These are phyloP conservation scores for Hoplodrina ambigua DNA, from an alignment of 2,888 invertebrate genomes.

Conservation along the genomic window DNA sequence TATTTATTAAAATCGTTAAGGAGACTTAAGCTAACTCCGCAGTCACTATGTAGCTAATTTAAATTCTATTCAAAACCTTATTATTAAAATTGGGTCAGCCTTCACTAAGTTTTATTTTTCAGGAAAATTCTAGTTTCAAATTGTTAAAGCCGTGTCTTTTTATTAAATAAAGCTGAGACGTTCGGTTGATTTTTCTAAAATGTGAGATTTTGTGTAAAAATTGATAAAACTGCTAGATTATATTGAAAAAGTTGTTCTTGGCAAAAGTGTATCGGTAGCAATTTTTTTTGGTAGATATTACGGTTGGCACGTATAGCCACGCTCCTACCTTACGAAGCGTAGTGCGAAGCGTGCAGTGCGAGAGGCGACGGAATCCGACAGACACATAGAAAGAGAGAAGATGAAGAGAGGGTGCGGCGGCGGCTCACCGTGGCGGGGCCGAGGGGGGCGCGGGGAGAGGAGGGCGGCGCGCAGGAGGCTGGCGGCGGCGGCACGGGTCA, in stretches of 20 bases:
- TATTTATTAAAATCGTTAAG: conserved; percentile 60
- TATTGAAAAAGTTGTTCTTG: conserved; percentile 26
- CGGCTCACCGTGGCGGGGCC: conserved; percentile 89
- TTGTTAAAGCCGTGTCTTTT: conserved; percentile 58
- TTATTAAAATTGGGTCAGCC: conserved; percentile 68
- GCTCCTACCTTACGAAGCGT: conserved; percentile 89
- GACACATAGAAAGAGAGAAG: conserved; percentile 85
- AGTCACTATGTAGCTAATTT: conserved; percentile 65
- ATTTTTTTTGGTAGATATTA: conserved; percentile 35
- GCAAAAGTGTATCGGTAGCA: conserved; percentile 47
- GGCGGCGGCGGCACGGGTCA: conserved; percentile 89
- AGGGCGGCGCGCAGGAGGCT: conserved; percentile 89
- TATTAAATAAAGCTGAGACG: conserved; percentile 53
- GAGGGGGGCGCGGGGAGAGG: conserved; percentile 89
- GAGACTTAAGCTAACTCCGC: conserved; percentile 62
- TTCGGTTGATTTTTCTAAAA: conserved; percentile 47
- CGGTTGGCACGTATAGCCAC: conserved; percentile 66
- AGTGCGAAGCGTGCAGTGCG: conserved; percentile 89
- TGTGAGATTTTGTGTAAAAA: conserved; percentile 51
- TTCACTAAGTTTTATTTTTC: conserved; percentile 60
- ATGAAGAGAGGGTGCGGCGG: conserved; percentile 85
- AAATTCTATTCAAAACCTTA: conserved; percentile 64
- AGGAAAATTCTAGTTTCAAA: conserved; percentile 57
- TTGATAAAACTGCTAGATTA: conserved; percentile 52
- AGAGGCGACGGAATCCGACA: conserved; percentile 87